Base-by-base conservation (phyloP, 2,888 invertebrate genomes). In the Campoplex nolae region DNA sequence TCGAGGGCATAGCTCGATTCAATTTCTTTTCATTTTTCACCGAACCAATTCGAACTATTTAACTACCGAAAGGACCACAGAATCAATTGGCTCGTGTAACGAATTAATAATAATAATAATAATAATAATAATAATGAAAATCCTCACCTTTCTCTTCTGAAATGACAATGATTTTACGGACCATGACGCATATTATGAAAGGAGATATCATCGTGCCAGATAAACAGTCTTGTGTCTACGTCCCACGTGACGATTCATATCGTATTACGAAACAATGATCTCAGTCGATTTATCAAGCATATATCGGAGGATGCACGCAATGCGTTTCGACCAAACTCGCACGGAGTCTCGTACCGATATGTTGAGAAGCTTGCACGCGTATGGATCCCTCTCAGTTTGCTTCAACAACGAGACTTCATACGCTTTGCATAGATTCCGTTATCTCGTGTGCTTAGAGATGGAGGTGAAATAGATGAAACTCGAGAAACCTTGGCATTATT, bases 401-500 rank as follows among this genome's bases (percentile, higher is more conserved):
- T 58, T 73, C 82, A 85, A 77, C 83, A 32, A 76, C 35, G 28
- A 73, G 80, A 35, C 35, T 51, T 11, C 54, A 48, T 45, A 58
- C 62, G 73, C 56, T 81, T 54, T 68, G 23, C 73, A 74, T 54
- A 73, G 83, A 71, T 65, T 70, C 83, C 88, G 90, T 91, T 92
- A 90, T 92, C 89, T 89, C 71, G 58, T 75, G 80, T 83, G 87
- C 84, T 75, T 62, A 67, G 73, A 54, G 83, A 85, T 67, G 73
- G 82, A 88, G 51, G 18, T 32, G 62, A 62, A 62, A 28, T 62
- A 38, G 35, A 54, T 58, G 79, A 58, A 79, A 84, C 85, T 89
- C 89, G 83, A 88, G 83, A 85, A 85, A 89, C 92, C 92, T 92
- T 92, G 92, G 91, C 91, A 92, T 92, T 91, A 92, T 92, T 91